Evolutionary conservation across 1,140 invertebrate genomes (phyloP).

Genomic region (Amyelois transitella): DNA sequence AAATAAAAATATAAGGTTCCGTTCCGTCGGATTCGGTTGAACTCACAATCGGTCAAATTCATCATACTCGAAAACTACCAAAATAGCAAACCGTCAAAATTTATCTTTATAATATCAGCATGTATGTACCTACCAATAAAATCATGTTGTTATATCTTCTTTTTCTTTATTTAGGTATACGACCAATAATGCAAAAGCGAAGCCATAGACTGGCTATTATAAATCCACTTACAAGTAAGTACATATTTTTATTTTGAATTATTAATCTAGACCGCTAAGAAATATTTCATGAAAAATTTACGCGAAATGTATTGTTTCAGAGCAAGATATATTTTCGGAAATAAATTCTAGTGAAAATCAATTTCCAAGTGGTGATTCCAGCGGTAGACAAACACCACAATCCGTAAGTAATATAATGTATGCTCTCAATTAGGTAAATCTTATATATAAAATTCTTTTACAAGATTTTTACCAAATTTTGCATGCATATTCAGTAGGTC

Average conservation of each 20-base stretch:
- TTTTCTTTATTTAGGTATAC: slow-evolving; percentile 22
- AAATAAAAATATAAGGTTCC: too few species aligned
- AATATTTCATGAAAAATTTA: not conserved
- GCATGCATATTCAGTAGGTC: too few species aligned
- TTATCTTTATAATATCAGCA: too few species aligned
- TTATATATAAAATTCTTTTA: too few species aligned
- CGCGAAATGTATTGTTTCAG: slow-evolving; percentile 30
- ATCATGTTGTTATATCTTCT: too few species aligned
- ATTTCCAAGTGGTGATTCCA: slow-evolving; percentile 39
- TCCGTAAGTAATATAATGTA: slow-evolving; percentile 31
- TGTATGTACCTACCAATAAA: too few species aligned
- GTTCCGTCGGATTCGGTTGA: too few species aligned
- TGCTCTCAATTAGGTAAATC: not conserved
- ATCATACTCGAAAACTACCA: too few species aligned
- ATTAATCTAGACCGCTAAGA: not conserved
- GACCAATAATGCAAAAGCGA: slow-evolving; percentile 21
- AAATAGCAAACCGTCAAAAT: too few species aligned
- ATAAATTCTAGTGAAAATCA: slow-evolving; percentile 44
- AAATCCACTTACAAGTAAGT: slow-evolving; percentile 37
- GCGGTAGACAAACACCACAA: slow-evolving; percentile 54
- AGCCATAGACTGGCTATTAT: slow-evolving; percentile 36
- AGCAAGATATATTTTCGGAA: slow-evolving; percentile 57
- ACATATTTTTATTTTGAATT: not conserved
- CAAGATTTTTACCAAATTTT: too few species aligned
- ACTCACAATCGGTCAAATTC: too few species aligned